Percentiles rank a stretch among this genome's conserved stretches.
Evolutionary conservation across 2,888 invertebrate genomes (phyloP).

Genomic region (Callimorpha dominula): DNA sequence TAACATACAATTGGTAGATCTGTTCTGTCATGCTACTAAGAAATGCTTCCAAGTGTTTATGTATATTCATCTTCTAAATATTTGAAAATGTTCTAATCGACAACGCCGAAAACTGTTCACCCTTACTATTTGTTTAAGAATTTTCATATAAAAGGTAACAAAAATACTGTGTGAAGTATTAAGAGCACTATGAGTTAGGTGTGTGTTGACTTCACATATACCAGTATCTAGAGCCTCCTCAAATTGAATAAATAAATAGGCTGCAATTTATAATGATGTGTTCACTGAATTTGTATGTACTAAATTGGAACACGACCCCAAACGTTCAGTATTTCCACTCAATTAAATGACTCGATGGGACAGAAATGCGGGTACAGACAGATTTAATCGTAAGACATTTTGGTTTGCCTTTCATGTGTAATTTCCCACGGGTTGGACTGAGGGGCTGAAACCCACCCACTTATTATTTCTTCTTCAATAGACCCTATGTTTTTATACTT

Average conservation of each 20-base stretch:
- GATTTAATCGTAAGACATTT: slow-evolving; percentile 79
- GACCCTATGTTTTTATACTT: slow-evolving; percentile 49
- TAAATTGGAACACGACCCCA: slow-evolving; percentile 63
- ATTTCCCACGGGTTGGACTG: slow-evolving; percentile 65
- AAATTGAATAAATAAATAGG: slow-evolving; percentile 44
- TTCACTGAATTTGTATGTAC: slow-evolving; percentile 62
- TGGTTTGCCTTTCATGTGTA: slow-evolving; percentile 74
- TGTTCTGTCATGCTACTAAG: too few species aligned
- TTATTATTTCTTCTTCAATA: slow-evolving; percentile 63
- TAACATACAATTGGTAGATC: too few species aligned
- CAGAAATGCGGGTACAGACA: slow-evolving; percentile 72
- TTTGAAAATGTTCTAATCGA: neutral
- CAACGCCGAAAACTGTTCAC: neutral
- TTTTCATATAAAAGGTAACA: neutral
- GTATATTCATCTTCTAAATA: too few species aligned
- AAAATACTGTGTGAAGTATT: neutral
- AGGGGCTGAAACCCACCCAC: slow-evolving; percentile 51
- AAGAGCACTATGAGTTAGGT: neutral
- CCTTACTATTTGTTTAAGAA: neutral
- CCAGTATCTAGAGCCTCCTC: slow-evolving; percentile 26
- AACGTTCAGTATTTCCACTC: slow-evolving; percentile 72
- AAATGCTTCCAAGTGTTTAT: too few species aligned
- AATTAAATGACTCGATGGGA: slow-evolving; percentile 78
- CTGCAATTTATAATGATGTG: slow-evolving; percentile 54
- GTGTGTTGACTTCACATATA: neutral